These are phyloP conservation scores for Rhynchotus rufescens DNA, from an alignment of 2,797 vertebrate genomes.

Conservation along the genomic window DNA sequence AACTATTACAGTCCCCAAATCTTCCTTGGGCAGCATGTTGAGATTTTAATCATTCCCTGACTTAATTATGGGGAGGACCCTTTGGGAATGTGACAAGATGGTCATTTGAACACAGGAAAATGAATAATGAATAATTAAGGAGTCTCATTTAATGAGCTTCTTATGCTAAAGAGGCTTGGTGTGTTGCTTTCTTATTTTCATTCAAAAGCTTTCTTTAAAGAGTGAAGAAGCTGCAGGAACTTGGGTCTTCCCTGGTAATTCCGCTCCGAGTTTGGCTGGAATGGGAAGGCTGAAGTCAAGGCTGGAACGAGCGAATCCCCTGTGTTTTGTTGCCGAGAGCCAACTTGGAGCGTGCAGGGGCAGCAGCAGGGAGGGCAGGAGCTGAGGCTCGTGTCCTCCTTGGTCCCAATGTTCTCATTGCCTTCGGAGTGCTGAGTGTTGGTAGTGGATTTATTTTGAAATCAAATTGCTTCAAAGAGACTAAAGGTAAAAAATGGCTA, in stretches of 20 bases:
- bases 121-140: slow-evolving; percentile 53
- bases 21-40: background rate
- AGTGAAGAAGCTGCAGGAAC: background rate
- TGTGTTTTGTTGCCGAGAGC: background rate
- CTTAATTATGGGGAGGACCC: slow-evolving; percentile 55
- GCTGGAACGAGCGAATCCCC: background rate
- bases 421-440: background rate
- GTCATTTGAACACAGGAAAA: slow-evolving; percentile 29
- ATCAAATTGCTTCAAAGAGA: background rate
- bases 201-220: background rate
- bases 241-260: background rate
- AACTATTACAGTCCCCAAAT: background rate
- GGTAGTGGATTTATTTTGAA: background rate
- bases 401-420: background rate
- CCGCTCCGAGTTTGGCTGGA: background rate
- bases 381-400: background rate
- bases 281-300: background rate
- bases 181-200: background rate
- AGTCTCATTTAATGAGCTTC: slow-evolving; percentile 16
- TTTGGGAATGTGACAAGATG: slow-evolving; percentile 32
- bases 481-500: background rate
- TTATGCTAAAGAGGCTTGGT: background rate
- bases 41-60: slow-evolving; percentile 46
- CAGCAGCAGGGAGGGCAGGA: background rate
- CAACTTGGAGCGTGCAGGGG: no score